Evolutionary conservation across 2,797 vertebrate genomes (phyloP).

Genomic region (Borostomias antarcticus): DNA sequence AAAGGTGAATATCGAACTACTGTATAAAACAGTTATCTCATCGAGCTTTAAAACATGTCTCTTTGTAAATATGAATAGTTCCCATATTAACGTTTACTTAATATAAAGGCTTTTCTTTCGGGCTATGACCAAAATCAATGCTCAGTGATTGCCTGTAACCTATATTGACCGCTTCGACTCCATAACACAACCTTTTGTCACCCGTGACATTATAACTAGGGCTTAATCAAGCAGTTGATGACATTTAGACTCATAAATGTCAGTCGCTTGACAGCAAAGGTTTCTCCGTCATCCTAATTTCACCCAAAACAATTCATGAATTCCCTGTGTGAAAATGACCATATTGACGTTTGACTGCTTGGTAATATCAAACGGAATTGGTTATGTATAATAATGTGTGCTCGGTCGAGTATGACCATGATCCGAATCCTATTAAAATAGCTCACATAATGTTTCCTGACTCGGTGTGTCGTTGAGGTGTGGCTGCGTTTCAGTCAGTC

Average conservation of each 20-base stretch:
- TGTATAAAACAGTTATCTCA: no score
- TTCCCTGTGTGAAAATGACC: not conserved
- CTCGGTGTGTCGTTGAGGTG: not conserved
- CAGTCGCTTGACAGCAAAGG: not conserved
- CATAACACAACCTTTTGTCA: not conserved
- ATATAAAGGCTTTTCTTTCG: no score
- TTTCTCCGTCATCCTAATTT: not conserved
- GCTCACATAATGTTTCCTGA: not conserved
- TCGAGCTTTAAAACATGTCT: no score
- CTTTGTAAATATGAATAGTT: no score
- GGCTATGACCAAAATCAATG: constrained; percentile 1
- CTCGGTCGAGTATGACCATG: not conserved
- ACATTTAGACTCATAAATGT: constrained; percentile 2
- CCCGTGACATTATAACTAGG: not conserved
- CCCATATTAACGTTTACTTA: not conserved
- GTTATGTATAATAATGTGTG: not conserved
- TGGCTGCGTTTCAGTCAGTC: not conserved
- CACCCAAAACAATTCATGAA: not conserved
- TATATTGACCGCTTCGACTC: not conserved
- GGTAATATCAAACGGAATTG: not conserved
- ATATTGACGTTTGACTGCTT: not conserved
- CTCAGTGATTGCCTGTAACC: not conserved
- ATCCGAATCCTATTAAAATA: no score
- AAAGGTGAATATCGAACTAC: no score
- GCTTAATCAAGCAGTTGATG: constrained; percentile 2